Percentiles rank a stretch among this genome's conserved stretches.
phyloP scores from a whole-genome alignment of 2,797 vertebrate genomes.

The Peromyscus melanophrys region DNA sequence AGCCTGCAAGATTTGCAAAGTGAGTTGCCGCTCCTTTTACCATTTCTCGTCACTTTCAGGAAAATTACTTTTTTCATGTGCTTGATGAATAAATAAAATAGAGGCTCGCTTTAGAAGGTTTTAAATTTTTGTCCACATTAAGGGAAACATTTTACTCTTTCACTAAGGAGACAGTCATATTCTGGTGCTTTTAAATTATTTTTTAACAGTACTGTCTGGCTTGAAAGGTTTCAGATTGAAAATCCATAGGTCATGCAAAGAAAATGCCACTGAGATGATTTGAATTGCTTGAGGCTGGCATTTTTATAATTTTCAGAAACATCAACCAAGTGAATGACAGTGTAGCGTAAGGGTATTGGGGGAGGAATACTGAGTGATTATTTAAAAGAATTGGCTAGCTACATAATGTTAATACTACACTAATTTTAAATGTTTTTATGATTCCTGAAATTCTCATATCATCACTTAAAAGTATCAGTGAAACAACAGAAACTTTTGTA shows the following conservation, averaged over 20 bases:
- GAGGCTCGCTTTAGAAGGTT: constrained; percentile 44
- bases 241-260: constrained; percentile 29
- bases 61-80: constrained; percentile 63
- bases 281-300: background rate
- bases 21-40: constrained; percentile 8
- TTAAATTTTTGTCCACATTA: constrained; percentile 71
- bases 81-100: constrained; percentile 59
- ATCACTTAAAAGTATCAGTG: background rate
- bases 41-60: constrained; percentile 63
- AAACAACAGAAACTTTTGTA: background rate
- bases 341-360: background rate
- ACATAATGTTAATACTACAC: background rate
- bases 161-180: constrained; percentile 40
- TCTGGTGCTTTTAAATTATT: constrained; percentile 59
- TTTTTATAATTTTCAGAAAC: constrained; percentile 45
- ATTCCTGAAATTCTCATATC: background rate
- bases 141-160: constrained; percentile 44
- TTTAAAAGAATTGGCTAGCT: background rate
- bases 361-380: background rate
- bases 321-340: background rate
- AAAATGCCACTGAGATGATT: background rate
- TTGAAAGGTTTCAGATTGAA: constrained; percentile 67
- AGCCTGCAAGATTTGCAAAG: constrained; percentile 30
- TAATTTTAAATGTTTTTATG: background rate
- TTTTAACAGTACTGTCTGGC: constrained; percentile 49